phyloP scores from a whole-genome alignment of 2,113 vertebrate species.

The Glaucomys volans region DNA sequence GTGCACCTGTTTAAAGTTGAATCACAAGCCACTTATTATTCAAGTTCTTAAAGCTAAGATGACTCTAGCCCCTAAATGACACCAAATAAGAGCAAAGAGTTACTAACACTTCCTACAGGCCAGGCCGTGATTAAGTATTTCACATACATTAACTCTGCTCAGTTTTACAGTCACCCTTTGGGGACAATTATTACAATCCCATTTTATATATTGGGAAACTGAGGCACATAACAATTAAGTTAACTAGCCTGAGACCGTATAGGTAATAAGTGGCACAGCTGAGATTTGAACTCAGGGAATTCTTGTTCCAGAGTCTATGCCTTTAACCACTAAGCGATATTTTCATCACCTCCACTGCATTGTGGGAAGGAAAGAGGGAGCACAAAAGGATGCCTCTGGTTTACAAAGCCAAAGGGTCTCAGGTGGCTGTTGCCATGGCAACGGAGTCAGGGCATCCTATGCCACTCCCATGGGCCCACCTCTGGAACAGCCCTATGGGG shows the following conservation, averaged over 20 bases:
- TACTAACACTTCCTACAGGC: neutral
- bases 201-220: neutral
- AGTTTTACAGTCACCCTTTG: neutral
- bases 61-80: neutral
- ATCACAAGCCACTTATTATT: neutral
- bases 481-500: neutral
- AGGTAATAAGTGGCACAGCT: neutral
- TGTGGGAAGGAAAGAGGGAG: neutral
- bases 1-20: constrained; percentile 39
- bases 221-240: neutral
- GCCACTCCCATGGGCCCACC: neutral
- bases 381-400: neutral
- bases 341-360: neutral
- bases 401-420: neutral
- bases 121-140: neutral
- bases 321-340: neutral
- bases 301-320: neutral
- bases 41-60: neutral
- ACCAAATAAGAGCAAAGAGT: neutral
- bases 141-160: neutral
- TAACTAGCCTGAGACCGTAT: neutral
- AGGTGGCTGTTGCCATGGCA: neutral
- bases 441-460: neutral
- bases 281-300: neutral
- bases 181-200: neutral